A percentile compares a stretch with the other conserved stretches of the same genome.
Conservation (phyloP, 2,888 invertebrate species). For the Amphipyra tragopoginis region DNA sequence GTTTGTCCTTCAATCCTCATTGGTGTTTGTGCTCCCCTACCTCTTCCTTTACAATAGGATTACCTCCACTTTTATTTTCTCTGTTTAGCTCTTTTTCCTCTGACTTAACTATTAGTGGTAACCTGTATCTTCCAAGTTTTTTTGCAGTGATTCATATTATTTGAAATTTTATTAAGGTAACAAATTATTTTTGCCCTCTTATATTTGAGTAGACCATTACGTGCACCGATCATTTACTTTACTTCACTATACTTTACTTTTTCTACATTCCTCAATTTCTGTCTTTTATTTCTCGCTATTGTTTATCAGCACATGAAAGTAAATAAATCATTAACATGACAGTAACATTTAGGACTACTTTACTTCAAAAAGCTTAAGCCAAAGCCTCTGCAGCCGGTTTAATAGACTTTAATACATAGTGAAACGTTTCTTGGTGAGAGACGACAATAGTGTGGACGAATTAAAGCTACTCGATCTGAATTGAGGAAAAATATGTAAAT, state of each 20-base stretch:
- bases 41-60: constrained; percentile 77
- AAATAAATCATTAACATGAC: constrained; percentile 68
- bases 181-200: constrained; percentile 24
- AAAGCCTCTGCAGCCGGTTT: constrained; percentile 85
- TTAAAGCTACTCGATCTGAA: constrained; percentile 78
- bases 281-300: constrained; percentile 74
- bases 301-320: constrained; percentile 90
- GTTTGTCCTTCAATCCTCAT: constrained; percentile 89
- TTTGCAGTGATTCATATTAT: constrained; percentile 75
- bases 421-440: constrained; percentile 33
- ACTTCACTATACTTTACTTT: constrained; percentile 65
- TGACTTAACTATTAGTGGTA: constrained; percentile 66
- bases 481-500: constrained; percentile 82
- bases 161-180: constrained; percentile 41
- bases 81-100: constrained; percentile 69
- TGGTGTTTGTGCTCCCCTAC: constrained; percentile 88
- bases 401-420: constrained; percentile 57
- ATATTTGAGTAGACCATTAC: constrained; percentile 62
- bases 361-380: constrained; percentile 64
- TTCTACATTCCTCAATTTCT: constrained; percentile 66
- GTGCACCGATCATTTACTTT: constrained; percentile 76
- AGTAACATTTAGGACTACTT: constrained; percentile 62
- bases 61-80: constrained; percentile 68
- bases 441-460: constrained; percentile 53
- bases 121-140: constrained; percentile 59